Evolutionary conservation across 2,113 vertebrate genomes (phyloP), one percentile per base, ranked within the genome.

Genomic region (Lynx canadensis): DNA sequence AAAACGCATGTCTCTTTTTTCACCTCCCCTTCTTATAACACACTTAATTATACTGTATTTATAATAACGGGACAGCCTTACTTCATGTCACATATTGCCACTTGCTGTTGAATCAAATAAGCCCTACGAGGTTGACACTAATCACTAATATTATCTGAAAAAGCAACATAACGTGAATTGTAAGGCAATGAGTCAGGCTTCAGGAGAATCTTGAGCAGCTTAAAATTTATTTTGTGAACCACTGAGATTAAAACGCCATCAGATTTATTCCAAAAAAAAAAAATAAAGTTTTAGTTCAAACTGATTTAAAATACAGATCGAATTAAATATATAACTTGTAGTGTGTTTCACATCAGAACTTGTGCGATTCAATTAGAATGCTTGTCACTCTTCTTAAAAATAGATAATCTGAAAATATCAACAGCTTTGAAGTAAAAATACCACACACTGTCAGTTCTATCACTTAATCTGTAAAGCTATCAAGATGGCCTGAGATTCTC

Each of bases 381-480:
- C 50, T 11, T 25, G 21, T 38, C 36, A 57, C 33, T 60, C 3
- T 69, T 60, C 76, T 91, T 55, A 82, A 90, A 97, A 96, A 80
- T 27, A 78, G 89, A 52, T 25, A 15, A 19, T 71, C 74, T 81
- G 48, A 83, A 93, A 94, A 87, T 50, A 87, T 66, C 52, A 81
- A 63, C 3, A 18, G 36, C 50, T 91, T 97, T 83, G 55, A 94
- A 94, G 86, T 45, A 48, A 95, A 95, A 97, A 74, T 13, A 50
- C 84, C 15, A 33, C 6, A 19, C 2, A 7, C 74, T 33, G 74
- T 78, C 80, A 82, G 95, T 78, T 69, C 65, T 76, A 33, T 45
- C 52, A n/a, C 18, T 60, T 91, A 85, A 36, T 86, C 95, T 97
- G 29, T 69, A 93, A 57, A 66, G 33, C 57, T 55, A 82, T 69